Conservation (phyloP, 1,140 invertebrate genomes). For the Heliconius congener region DNA sequence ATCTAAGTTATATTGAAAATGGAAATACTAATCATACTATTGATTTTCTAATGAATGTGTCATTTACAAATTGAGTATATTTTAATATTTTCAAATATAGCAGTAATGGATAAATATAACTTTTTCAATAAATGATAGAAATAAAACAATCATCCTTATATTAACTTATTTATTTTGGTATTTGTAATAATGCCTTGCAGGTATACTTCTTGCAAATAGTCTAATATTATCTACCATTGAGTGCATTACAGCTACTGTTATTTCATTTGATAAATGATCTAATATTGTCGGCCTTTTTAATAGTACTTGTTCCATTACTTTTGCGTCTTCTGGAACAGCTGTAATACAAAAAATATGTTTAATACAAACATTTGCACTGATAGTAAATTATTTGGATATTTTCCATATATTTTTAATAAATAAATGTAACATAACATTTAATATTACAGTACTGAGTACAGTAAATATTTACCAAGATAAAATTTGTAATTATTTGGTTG, state of each 20-base stretch:
- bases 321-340: constrained; percentile 50
- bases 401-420: too few species aligned
- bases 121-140: background rate
- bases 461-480: too few species aligned
- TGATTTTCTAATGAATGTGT: too few species aligned
- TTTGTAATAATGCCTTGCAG: constrained; percentile 66
- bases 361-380: too few species aligned
- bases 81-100: too few species aligned
- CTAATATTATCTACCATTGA: constrained; percentile 68
- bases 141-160: background rate
- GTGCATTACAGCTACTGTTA: constrained; percentile 67
- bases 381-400: too few species aligned
- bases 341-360: constrained; percentile 34
- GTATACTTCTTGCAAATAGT: constrained; percentile 62
- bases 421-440: too few species aligned
- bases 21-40: too few species aligned
- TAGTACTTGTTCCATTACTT: constrained; percentile 50
- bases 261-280: constrained; percentile 69
- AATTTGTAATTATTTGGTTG: too few species aligned
- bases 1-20: too few species aligned
- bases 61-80: too few species aligned
- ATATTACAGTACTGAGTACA: too few species aligned
- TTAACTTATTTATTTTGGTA: constrained; percentile 44
- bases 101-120: background rate
- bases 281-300: constrained; percentile 52